Percentiles rank a stretch among this genome's conserved stretches.
These are phyloP conservation scores for Pycnomerus fuliginosus DNA, from an alignment of 2,888 invertebrate species.

Conservation along the genomic window DNA sequence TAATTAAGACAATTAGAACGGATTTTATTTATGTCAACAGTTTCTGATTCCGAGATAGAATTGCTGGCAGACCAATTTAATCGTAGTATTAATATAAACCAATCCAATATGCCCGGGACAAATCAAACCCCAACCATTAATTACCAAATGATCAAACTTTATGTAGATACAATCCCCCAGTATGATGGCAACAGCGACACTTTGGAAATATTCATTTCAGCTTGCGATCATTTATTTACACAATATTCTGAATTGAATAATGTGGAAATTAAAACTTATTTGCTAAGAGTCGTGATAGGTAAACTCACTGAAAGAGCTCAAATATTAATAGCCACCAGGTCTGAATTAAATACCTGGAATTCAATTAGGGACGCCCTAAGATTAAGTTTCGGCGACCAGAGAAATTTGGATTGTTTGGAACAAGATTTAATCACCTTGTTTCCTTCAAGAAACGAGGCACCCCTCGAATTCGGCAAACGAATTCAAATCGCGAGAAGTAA, in stretches of 20 bases:
- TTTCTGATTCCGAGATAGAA: no score
- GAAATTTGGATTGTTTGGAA: slow-evolving; percentile 22
- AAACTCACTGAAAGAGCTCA: slow-evolving; percentile 16
- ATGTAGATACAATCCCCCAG: slow-evolving; percentile 14
- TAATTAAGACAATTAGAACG: no score
- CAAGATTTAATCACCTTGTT: slow-evolving; percentile 13
- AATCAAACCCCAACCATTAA: no score
- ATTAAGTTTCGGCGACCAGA: slow-evolving; percentile 21
- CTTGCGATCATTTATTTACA: slow-evolving; percentile 19
- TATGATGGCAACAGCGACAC: slow-evolving; percentile 18
- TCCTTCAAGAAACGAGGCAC: slow-evolving; percentile 11
- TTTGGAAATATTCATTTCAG: slow-evolving; percentile 11
- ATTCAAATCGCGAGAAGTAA: slow-evolving; percentile 15
- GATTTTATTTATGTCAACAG: no score
- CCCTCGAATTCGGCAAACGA: slow-evolving; percentile 18
- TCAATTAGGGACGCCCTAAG: slow-evolving; percentile 14
- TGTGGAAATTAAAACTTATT: slow-evolving; percentile 1
- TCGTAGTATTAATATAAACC: no score
- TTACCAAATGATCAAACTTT: slow-evolving; percentile 23
- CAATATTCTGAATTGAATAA: slow-evolving; percentile 1
- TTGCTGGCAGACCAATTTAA: no score
- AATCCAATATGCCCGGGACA: no score
- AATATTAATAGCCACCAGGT: slow-evolving; percentile 14
- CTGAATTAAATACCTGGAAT: slow-evolving; percentile 15
- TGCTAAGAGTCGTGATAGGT: slow-evolving; percentile 15